phyloP scores from a whole-genome alignment of 64 coral and sea anemone species.

The Anthopleura sola region DNA sequence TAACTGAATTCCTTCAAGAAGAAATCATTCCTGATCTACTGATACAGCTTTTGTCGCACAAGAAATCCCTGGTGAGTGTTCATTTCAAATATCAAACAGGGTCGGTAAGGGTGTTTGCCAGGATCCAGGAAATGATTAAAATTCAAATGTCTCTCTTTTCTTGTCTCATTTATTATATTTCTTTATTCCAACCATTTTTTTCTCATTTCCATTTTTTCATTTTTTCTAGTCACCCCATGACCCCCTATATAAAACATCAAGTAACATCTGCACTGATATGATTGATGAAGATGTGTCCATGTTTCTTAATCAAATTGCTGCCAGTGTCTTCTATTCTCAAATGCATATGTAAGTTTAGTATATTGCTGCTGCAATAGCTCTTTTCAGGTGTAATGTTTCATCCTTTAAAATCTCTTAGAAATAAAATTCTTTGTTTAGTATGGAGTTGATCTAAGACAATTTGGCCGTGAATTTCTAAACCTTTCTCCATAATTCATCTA shows the following conservation, averaged over 20 bases:
- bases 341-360: constrained; percentile 17
- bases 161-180: neutral
- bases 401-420: too few relatives aligned
- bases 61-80: constrained; percentile 61
- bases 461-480: too few relatives aligned
- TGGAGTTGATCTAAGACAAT: too few relatives aligned
- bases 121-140: too few relatives aligned
- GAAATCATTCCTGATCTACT: constrained; percentile 72
- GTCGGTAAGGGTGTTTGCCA: too few relatives aligned
- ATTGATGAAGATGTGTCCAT: constrained; percentile 53
- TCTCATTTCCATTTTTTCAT: neutral
- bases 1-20: constrained; percentile 56
- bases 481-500: too few relatives aligned
- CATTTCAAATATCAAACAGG: too few relatives aligned
- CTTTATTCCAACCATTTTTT: neutral
- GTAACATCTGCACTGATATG: constrained; percentile 39
- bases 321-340: constrained; percentile 56
- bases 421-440: too few relatives aligned
- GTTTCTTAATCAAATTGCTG: constrained; percentile 45
- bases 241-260: constrained; percentile 51
- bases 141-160: neutral
- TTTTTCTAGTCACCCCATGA: constrained; percentile 43
- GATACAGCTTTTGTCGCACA: constrained; percentile 63
- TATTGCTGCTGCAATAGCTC: too few relatives aligned
- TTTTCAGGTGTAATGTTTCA: too few relatives aligned